A percentile compares a stretch with the other conserved stretches of the same genome.
Conservation (phyloP, 2,888 invertebrate genomes). For the Drosophila engyochracea region DNA sequence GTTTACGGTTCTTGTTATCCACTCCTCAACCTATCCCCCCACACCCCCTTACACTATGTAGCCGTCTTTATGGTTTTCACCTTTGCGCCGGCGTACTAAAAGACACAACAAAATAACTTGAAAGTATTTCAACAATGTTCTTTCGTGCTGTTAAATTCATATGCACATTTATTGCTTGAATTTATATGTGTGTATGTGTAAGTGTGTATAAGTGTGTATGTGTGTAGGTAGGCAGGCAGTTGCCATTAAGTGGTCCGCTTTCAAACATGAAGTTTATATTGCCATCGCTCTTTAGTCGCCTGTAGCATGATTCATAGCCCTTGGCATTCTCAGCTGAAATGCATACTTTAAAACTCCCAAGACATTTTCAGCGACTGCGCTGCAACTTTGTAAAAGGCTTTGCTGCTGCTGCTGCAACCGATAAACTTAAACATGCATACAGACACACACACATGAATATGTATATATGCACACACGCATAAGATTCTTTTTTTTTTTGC, state of each 20-base stretch:
- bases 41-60: background rate
- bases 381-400: constrained; percentile 36
- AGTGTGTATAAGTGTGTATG: background rate
- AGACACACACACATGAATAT: background rate
- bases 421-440: constrained; percentile 14
- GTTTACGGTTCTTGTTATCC: constrained; percentile 36
- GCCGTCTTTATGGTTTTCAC: constrained; percentile 66
- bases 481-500: constrained; percentile 1
- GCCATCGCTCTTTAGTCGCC: constrained; percentile 13
- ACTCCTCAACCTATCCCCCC: background rate
- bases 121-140: constrained; percentile 55
- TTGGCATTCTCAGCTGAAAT: constrained; percentile 41
- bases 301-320: constrained; percentile 46
- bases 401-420: constrained; percentile 12
- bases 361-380: constrained; percentile 20
- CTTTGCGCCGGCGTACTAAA: constrained; percentile 56
- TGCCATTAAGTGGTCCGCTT: constrained; percentile 28
- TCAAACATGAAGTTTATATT: constrained; percentile 19
- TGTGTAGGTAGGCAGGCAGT: constrained; percentile 1
- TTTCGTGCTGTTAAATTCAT: constrained; percentile 13
- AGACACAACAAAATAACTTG: constrained; percentile 15
- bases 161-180: background rate
- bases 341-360: constrained; percentile 40
- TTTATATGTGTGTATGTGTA: background rate
- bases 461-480: constrained; percentile 15